Percentiles rank a stretch among this genome's conserved stretches.
These are phyloP conservation scores for Hofmannophila pseudospretella DNA, from an alignment of 2,888 invertebrate genomes.

Conservation along the genomic window DNA sequence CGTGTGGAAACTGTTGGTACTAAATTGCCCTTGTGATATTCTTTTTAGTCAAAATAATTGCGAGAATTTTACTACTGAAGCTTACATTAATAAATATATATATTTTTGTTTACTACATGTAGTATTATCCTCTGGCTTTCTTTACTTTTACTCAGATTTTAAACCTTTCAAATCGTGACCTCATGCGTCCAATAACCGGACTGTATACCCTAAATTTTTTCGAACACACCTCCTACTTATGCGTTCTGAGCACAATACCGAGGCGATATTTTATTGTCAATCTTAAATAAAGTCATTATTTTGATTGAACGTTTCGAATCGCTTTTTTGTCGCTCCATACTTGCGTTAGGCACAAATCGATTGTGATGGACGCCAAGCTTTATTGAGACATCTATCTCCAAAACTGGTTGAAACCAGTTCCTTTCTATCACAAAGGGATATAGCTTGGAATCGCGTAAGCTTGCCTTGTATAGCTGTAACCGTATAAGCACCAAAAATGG, in stretches of 20 bases:
- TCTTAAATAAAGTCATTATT: constrained; percentile 77
- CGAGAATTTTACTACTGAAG: no score
- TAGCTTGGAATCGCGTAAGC: constrained; percentile 10
- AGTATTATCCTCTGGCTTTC: no score
- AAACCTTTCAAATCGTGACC: no score
- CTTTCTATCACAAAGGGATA: constrained; percentile 9
- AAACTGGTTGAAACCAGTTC: background rate
- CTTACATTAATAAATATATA: no score
- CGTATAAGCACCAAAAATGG: constrained; percentile 10
- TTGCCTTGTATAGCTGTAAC: background rate
- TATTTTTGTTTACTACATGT: no score
- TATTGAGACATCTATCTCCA: constrained; percentile 36
- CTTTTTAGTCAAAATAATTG: no score
- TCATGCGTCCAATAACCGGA: background rate
- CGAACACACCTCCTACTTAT: constrained; percentile 38
- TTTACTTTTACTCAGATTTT: no score
- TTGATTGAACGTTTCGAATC: constrained; percentile 63
- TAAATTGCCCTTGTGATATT: no score
- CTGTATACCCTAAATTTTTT: constrained; percentile 1
- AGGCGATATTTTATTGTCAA: constrained; percentile 74
- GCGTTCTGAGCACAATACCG: constrained; percentile 49
- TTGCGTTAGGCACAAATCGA: constrained; percentile 61
- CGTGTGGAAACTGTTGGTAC: no score
- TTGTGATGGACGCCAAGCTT: constrained; percentile 57
- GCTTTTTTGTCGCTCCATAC: constrained; percentile 41